phyloP scores from a whole-genome alignment of 1,140 invertebrate species.

The Drosophila rufa region DNA sequence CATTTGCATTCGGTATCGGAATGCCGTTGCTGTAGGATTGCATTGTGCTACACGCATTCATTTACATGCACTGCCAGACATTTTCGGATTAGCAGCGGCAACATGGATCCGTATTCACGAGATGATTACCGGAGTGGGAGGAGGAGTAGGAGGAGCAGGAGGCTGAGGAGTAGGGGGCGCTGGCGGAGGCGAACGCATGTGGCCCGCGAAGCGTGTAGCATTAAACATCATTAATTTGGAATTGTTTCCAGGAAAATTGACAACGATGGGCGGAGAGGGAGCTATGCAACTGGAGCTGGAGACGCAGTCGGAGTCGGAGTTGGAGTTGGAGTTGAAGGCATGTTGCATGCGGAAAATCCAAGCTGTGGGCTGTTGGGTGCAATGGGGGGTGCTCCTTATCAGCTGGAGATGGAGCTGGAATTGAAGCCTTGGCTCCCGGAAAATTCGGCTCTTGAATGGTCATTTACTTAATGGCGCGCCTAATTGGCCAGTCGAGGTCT shows the following conservation, averaged over 20 bases:
- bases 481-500: constrained; percentile 56
- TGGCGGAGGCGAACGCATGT: constrained; percentile 33
- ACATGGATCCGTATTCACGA: constrained; percentile 1
- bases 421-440: constrained; percentile 6
- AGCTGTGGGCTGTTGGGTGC: background rate
- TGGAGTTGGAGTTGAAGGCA: background rate
- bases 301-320: background rate
- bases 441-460: constrained; percentile 61
- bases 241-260: constrained; percentile 61
- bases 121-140: background rate
- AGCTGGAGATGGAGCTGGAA: background rate
- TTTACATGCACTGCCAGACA: constrained; percentile 13
- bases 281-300: background rate
- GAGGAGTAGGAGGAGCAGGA: no score
- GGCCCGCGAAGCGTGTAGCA: constrained; percentile 61
- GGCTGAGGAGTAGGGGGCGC: background rate
- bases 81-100: constrained; percentile 18
- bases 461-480: constrained; percentile 65
- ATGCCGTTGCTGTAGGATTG: constrained; percentile 8
- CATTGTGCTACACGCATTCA: constrained; percentile 12
- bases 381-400: constrained; percentile 15
- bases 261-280: constrained; percentile 38
- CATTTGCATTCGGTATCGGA: constrained; percentile 9
- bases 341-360: background rate
- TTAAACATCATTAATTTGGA: constrained; percentile 69